Conservation (phyloP, 2,797 vertebrate species). For the Enteromius argenteus region DNA sequence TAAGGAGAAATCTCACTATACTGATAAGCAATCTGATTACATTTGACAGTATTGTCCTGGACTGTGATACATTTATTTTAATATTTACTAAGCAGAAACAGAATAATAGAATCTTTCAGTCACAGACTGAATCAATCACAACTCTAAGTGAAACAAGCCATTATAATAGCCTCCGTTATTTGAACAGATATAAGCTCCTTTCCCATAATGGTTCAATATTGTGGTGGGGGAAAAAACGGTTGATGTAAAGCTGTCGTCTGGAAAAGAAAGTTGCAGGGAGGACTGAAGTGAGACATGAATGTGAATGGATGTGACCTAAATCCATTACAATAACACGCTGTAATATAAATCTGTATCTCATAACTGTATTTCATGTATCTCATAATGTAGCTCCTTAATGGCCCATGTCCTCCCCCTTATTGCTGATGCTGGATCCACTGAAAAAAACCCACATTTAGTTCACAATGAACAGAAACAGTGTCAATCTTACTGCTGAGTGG, state of each 20-base stretch:
- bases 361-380: conserved; percentile 26
- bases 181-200: conserved; percentile 48
- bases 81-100: conserved; percentile 13
- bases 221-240: conserved; percentile 24
- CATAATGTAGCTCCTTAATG: conserved; percentile 32
- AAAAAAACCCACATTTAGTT: conserved; percentile 24
- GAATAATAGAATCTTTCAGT: neutral
- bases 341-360: neutral
- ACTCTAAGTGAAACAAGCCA: conserved; percentile 26
- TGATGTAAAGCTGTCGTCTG: conserved; percentile 36
- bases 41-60: neutral
- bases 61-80: conserved; percentile 9
- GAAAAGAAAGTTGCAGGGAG: conserved; percentile 40
- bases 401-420: conserved; percentile 14
- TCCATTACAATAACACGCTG: conserved; percentile 22
- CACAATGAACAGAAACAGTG: conserved; percentile 4
- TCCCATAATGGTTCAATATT: conserved; percentile 47
- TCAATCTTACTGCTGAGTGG: neutral
- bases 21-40: conserved; percentile 6
- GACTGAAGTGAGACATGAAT: conserved; percentile 44
- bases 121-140: conserved; percentile 3
- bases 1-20: conserved; percentile 6
- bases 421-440: conserved; percentile 26
- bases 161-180: conserved; percentile 8
- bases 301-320: conserved; percentile 5